A percentile compares a stretch with the other conserved stretches of the same genome.
These are phyloP conservation scores for Colistium nudipinnis DNA, from an alignment of 2,113 vertebrate species.

Conservation along the genomic window DNA sequence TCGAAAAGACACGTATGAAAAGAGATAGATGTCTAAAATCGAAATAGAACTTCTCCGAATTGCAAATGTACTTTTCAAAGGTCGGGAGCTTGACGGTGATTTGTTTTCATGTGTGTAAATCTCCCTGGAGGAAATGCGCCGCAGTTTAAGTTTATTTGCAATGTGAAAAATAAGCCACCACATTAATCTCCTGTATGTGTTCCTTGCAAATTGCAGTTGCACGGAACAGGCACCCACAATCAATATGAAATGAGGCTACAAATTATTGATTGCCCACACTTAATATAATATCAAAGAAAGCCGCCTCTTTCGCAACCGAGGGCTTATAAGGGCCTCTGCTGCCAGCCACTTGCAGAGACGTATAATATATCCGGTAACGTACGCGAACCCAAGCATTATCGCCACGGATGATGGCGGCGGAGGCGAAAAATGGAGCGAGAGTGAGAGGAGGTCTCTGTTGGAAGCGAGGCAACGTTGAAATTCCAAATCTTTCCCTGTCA, in stretches of 20 bases:
- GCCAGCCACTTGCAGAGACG: conserved; percentile 27
- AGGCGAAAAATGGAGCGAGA: not conserved
- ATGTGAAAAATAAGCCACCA: not conserved
- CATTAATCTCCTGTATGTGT: conserved; percentile 29
- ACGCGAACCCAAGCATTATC: conserved; percentile 18
- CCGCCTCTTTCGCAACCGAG: conserved; percentile 16
- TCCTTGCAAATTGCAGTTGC: conserved; percentile 33
- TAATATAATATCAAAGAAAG: conserved; percentile 5
- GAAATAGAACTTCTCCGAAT: not conserved
- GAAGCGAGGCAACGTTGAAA: not conserved
- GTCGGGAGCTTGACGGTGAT: not conserved
- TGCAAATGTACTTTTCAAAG: conserved; percentile 3
- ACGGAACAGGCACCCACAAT: conserved; percentile 40
- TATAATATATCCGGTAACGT: not conserved
- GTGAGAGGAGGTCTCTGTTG: not conserved
- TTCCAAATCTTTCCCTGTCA: not conserved
- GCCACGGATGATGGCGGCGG: conserved; percentile 9
- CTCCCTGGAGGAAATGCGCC: conserved; percentile 7
- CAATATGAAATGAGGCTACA: conserved; percentile 50
- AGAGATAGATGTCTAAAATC: not conserved
- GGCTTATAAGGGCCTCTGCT: conserved; percentile 4
- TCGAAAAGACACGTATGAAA: no score
- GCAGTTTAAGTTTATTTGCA: not conserved
- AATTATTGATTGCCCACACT: conserved; percentile 46
- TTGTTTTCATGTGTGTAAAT: conserved; percentile 4